These are phyloP conservation scores for Myoxocephalus aenaeus DNA, from an alignment of 2,797 vertebrate species.

Conservation along the genomic window DNA sequence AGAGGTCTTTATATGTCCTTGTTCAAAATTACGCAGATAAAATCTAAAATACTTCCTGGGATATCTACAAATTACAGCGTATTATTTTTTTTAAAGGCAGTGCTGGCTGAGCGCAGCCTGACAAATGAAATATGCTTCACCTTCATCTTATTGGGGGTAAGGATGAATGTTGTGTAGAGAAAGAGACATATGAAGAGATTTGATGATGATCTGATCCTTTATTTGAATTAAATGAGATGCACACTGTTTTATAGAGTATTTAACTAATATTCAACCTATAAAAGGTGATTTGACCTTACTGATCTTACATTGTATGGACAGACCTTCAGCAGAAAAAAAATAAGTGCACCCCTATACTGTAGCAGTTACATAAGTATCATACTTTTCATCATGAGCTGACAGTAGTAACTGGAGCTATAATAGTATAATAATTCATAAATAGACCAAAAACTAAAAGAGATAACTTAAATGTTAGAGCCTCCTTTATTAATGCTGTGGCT, in stretches of 20 bases:
- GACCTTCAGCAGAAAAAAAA: background rate
- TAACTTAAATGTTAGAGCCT: background rate
- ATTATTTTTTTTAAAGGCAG: too few relatives aligned
- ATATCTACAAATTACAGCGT: too few relatives aligned
- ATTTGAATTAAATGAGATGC: background rate
- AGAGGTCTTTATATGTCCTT: too few relatives aligned
- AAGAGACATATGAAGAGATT: background rate
- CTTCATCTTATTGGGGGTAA: background rate
- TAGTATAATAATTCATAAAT: too few relatives aligned
- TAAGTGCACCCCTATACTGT: background rate
- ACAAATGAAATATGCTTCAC: background rate
- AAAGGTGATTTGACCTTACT: background rate
- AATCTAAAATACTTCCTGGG: too few relatives aligned
- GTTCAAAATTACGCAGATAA: too few relatives aligned
- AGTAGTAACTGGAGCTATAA: too few relatives aligned
- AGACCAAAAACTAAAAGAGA: too few relatives aligned
- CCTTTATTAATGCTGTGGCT: slow-evolving; percentile 39
- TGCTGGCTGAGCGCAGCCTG: too few relatives aligned
- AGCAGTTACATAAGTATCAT: slow-evolving; percentile 2
- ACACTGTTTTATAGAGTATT: background rate
- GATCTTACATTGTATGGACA: background rate
- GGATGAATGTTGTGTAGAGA: background rate
- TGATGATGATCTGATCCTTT: background rate
- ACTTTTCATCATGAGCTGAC: too few relatives aligned
- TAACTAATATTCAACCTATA: background rate